Evolutionary conservation across 2,888 invertebrate species (phyloP).

Genomic region (Gastracanthus pulcherrimus): DNA sequence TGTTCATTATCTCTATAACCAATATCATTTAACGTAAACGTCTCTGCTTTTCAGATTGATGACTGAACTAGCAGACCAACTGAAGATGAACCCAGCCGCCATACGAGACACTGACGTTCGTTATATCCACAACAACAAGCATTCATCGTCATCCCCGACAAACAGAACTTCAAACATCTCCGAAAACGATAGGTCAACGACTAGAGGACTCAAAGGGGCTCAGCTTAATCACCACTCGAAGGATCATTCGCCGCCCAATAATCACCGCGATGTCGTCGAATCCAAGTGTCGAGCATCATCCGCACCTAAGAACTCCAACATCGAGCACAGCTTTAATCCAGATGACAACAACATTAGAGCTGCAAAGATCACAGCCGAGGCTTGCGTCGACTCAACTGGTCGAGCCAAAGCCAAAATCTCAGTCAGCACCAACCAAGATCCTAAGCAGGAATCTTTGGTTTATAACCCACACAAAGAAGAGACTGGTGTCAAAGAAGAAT

Average conservation of each 20-base stretch:
- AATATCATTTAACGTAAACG: not conserved
- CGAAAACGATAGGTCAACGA: not conserved
- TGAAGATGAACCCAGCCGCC: not conserved
- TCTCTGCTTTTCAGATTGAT: conserved; percentile 40
- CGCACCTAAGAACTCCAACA: not conserved
- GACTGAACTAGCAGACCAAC: conserved; percentile 26
- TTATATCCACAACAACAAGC: not conserved
- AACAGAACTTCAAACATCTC: not conserved
- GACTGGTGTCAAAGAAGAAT: conserved; percentile 46
- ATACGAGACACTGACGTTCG: not conserved
- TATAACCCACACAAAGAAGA: conserved; percentile 2
- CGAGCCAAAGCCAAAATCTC: conserved; percentile 29
- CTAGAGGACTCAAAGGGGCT: not conserved
- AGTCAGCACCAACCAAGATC: not conserved
- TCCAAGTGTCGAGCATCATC: not conserved
- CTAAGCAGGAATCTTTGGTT: not conserved
- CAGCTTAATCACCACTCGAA: too few relatives aligned
- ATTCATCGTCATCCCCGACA: not conserved
- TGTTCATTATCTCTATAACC: too few relatives aligned
- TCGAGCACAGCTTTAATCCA: not conserved
- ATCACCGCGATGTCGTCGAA: not conserved
- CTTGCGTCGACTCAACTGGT: conserved; percentile 26
- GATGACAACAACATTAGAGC: not conserved
- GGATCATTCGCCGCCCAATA: not conserved
- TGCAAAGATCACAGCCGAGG: conserved; percentile 50